A percentile compares a stretch with the other conserved stretches of the same genome.
Conservation (phyloP, 2,113 vertebrate genomes). For the Chloebia gouldiae region DNA sequence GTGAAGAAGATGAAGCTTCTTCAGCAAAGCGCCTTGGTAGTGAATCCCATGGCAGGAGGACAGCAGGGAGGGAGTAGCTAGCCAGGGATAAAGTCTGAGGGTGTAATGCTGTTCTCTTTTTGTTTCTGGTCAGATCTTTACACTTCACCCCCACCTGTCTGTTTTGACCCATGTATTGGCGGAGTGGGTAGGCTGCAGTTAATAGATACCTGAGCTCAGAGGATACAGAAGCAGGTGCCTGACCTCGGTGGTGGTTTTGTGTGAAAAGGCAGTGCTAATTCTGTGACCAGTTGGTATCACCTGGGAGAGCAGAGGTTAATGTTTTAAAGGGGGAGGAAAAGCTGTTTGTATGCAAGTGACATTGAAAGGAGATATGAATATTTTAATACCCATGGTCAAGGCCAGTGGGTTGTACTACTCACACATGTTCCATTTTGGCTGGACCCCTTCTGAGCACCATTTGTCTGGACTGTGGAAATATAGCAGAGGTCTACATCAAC, state of each 20-base stretch:
- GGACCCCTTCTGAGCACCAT: not conserved
- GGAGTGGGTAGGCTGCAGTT: not conserved
- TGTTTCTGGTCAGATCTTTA: not conserved
- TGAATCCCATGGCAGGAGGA: not conserved
- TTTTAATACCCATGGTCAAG: constrained; percentile 29
- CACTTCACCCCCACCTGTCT: not conserved
- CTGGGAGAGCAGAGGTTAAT: constrained; percentile 44
- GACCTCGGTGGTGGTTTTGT: not conserved
- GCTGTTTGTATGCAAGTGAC: constrained; percentile 17
- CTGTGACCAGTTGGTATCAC: not conserved
- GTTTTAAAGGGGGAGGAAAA: constrained; percentile 32
- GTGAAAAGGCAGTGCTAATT: not conserved
- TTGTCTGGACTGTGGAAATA: not conserved
- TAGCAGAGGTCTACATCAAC: not conserved
- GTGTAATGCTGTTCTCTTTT: not conserved
- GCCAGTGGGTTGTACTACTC: not conserved
- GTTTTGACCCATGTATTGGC: not conserved
- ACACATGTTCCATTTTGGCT: not conserved
- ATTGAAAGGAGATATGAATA: constrained; percentile 17
- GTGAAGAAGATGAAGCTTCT: constrained; percentile 9
- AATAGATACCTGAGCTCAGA: not conserved
- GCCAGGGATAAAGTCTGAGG: not conserved
- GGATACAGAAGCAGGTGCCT: not conserved
- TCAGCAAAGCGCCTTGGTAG: not conserved
- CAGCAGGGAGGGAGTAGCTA: not conserved